Percentiles rank a stretch among this genome's conserved stretches.
These are phyloP conservation scores for Sander vitreus DNA, from an alignment of 2,113 vertebrate species.

Conservation along the genomic window DNA sequence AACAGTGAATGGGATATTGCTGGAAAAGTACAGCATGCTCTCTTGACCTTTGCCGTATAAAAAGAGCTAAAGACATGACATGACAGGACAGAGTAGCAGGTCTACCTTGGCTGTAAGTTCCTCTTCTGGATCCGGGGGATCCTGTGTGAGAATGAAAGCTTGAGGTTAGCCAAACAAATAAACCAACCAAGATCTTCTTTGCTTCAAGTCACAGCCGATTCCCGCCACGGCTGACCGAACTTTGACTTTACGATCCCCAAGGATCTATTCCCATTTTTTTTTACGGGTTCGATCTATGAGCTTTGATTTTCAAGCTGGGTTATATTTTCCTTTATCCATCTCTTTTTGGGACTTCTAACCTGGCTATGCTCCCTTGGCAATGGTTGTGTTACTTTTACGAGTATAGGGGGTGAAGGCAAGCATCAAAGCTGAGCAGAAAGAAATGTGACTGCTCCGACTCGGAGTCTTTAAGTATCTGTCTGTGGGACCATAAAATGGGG, in stretches of 20 bases:
- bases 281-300: neutral
- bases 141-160: constrained; percentile 68
- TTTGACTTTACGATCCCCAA: constrained; percentile 16
- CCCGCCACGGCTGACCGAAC: constrained; percentile 1
- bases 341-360: constrained; percentile 1
- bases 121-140: constrained; percentile 84
- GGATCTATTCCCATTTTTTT: constrained; percentile 13
- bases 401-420: neutral
- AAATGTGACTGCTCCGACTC: neutral
- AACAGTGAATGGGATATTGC: neutral
- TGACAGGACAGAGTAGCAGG: neutral
- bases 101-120: constrained; percentile 88
- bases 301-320: neutral
- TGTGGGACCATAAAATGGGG: neutral
- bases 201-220: constrained; percentile 43
- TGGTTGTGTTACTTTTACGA: constrained; percentile 8
- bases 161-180: constrained; percentile 36
- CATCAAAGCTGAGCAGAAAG: neutral
- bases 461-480: neutral
- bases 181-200: constrained; percentile 8
- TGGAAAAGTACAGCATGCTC: constrained; percentile 6
- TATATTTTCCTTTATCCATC: constrained; percentile 14
- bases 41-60: neutral
- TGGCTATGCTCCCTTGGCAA: neutral
- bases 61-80: neutral